phyloP scores from a whole-genome alignment of 2,797 vertebrate species.

The Spinus olivaceus region DNA sequence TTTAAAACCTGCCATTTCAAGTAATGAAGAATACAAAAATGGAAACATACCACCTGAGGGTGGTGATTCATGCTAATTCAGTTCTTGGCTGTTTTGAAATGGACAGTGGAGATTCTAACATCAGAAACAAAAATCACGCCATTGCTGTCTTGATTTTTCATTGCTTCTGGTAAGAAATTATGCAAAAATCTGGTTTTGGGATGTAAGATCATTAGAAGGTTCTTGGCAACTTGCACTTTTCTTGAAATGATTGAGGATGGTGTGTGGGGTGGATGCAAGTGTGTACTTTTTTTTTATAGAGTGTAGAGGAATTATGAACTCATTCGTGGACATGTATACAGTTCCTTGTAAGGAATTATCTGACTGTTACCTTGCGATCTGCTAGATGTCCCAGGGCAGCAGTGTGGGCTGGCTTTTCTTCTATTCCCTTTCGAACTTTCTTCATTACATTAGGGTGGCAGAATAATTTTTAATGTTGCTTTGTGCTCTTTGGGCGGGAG shows the following conservation, averaged over 20 bases:
- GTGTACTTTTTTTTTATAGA: neutral
- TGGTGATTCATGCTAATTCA: neutral
- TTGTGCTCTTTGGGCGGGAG: neutral
- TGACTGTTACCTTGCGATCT: neutral
- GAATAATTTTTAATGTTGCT: neutral
- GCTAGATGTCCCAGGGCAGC: neutral
- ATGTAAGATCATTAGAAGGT: neutral
- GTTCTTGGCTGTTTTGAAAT: neutral
- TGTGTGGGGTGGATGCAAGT: neutral
- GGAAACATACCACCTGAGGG: neutral
- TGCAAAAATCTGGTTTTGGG: neutral
- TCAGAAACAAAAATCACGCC: neutral
- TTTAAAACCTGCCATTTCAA: neutral
- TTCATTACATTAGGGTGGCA: neutral
- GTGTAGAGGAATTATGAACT: neutral
- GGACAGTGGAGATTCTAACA: neutral
- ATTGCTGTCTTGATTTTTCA: neutral
- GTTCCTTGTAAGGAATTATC: neutral
- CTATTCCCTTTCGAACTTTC: rapidly evolving
- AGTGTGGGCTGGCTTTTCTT: neutral
- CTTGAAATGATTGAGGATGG: neutral
- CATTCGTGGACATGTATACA: neutral
- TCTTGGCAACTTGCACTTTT: neutral
- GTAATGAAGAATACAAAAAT: neutral
- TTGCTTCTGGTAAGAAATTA: neutral